phyloP scores from a whole-genome alignment of 2,888 invertebrate genomes.

The Epistrophella euchroma region DNA sequence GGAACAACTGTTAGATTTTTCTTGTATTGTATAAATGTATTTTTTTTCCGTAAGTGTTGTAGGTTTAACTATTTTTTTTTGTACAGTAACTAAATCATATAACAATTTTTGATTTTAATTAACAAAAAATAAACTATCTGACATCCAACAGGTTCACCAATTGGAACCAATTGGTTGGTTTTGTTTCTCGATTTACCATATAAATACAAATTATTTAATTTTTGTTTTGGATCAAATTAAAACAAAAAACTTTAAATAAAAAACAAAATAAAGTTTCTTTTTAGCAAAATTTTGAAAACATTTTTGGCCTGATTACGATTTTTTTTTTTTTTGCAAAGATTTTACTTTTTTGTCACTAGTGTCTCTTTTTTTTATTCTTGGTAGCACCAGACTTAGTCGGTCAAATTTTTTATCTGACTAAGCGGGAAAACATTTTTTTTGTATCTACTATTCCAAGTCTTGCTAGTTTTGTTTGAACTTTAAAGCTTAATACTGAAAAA shows the following conservation, averaged over 20 bases:
- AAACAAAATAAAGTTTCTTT: slow-evolving; percentile 58
- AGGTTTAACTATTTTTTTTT: slow-evolving; percentile 62
- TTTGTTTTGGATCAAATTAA: slow-evolving; percentile 64
- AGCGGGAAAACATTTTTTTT: slow-evolving; percentile 46
- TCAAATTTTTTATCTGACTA: slow-evolving; percentile 68
- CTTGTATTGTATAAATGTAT: slow-evolving; percentile 66
- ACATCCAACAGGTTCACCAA: slow-evolving; percentile 80
- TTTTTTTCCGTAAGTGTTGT: slow-evolving; percentile 67
- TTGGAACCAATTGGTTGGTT: slow-evolving; percentile 80
- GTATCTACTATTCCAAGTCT: slow-evolving; percentile 51
- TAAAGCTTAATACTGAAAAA: slow-evolving; percentile 69
- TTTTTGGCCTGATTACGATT: slow-evolving; percentile 83
- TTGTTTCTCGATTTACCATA: slow-evolving; percentile 53
- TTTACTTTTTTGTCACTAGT: slow-evolving; percentile 83
- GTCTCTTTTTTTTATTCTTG: slow-evolving; percentile 82
- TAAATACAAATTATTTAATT: slow-evolving; percentile 43
- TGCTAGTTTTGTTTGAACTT: slow-evolving; percentile 61
- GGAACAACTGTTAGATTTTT: slow-evolving; percentile 63
- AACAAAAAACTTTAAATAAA: slow-evolving; percentile 52
- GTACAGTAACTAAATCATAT: slow-evolving; percentile 67
- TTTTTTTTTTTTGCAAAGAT: slow-evolving; percentile 71
- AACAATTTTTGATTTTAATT: slow-evolving; percentile 40
- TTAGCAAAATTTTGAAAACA: slow-evolving; percentile 80
- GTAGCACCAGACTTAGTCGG: slow-evolving; percentile 75
- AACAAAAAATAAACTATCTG: slow-evolving; percentile 61